Conservation (phyloP, 2,797 vertebrate species). For the Orestias chungarensis region DNA sequence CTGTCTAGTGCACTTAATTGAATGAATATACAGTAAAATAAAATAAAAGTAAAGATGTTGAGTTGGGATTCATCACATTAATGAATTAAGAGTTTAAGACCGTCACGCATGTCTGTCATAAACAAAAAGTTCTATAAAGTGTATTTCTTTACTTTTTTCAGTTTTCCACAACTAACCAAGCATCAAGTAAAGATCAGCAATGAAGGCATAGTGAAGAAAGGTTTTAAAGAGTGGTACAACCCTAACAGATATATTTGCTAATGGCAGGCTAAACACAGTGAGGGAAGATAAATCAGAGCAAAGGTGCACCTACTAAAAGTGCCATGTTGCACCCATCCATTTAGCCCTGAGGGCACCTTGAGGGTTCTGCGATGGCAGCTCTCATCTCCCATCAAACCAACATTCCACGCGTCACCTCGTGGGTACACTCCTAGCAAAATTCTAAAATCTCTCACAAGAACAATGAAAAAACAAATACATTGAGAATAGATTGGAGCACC, state of each 20-base stretch:
- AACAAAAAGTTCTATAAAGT: constrained; percentile 6
- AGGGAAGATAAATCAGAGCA: constrained; percentile 62
- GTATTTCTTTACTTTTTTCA: background rate
- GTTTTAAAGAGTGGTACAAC: constrained; percentile 17
- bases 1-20: constrained; percentile 48
- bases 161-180: background rate
- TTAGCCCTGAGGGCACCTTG: constrained; percentile 82
- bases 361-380: constrained; percentile 81
- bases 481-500: constrained; percentile 48
- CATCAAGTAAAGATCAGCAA: background rate
- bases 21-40: constrained; percentile 48
- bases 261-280: constrained; percentile 54
- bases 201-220: constrained; percentile 10
- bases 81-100: constrained; percentile 22
- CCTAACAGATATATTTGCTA: constrained; percentile 46
- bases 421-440: constrained; percentile 61
- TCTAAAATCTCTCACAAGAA: constrained; percentile 41
- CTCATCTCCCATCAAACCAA: constrained; percentile 73
- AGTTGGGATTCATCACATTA: constrained; percentile 32
- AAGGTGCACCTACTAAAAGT: constrained; percentile 62
- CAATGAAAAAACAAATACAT: constrained; percentile 19
- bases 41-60: constrained; percentile 45
- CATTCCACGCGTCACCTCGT: constrained; percentile 65
- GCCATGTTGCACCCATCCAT: constrained; percentile 68
- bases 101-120: constrained; percentile 31